phyloP scores from a whole-genome alignment of 1,140 invertebrate species.

The Tetragnatha versicolor region DNA sequence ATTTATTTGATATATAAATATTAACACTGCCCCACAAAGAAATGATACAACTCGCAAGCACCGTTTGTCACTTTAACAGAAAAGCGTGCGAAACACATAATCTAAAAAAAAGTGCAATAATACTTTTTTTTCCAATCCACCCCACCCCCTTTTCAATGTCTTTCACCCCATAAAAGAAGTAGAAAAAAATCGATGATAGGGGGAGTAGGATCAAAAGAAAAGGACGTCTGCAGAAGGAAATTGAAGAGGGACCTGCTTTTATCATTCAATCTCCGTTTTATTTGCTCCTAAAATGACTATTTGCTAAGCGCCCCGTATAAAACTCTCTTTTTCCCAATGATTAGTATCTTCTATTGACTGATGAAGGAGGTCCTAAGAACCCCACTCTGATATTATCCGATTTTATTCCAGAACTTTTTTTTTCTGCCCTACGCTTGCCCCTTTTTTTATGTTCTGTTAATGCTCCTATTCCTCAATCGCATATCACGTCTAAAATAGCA shows the following conservation, averaged over 20 bases:
- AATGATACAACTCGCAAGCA: not conserved
- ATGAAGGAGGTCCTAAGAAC: slow-evolving; percentile 21
- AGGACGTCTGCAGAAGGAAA: slow-evolving; percentile 5
- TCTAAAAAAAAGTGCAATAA: not conserved
- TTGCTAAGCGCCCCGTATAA: slow-evolving; percentile 39
- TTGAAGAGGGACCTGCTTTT: slow-evolving; percentile 39
- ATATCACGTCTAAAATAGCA: slow-evolving; percentile 37
- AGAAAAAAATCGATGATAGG: slow-evolving; percentile 17
- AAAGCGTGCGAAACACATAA: not conserved
- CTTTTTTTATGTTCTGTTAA: not conserved
- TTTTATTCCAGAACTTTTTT: slow-evolving; percentile 17
- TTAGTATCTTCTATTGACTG: slow-evolving; percentile 44
- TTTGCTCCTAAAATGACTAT: slow-evolving; percentile 43
- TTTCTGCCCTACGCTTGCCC: not conserved
- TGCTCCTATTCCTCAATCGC: slow-evolving; percentile 2
- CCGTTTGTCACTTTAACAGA: not conserved
- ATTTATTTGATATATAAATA: slow-evolving; percentile 26
- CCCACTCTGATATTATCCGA: slow-evolving; percentile 8
- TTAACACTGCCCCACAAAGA: slow-evolving; percentile 1
- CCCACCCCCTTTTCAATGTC: not conserved
- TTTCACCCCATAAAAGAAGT: not conserved
- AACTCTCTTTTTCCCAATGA: slow-evolving; percentile 37
- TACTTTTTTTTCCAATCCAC: not conserved
- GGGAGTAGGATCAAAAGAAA: no score
- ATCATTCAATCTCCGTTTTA: slow-evolving; percentile 49